Conservation (phyloP, 1,140 invertebrate species). For the Pogonomyrmex californicus region DNA sequence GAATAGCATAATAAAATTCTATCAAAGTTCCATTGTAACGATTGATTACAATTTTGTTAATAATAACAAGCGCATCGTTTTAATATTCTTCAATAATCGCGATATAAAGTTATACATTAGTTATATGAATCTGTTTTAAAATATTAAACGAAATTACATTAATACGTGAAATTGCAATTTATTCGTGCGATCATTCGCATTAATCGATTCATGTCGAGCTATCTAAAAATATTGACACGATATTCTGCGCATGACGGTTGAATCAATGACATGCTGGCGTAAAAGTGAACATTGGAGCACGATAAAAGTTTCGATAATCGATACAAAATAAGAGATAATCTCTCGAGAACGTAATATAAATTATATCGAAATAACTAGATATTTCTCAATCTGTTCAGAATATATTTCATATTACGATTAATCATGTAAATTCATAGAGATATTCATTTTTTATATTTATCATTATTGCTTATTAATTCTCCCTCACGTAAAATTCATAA, state of each 20-base stretch:
- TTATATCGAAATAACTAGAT: background rate
- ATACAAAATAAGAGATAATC: background rate
- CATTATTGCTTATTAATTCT: background rate
- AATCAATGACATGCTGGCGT: conserved; percentile 25
- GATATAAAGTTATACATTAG: conserved; percentile 32
- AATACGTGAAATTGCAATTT: conserved; percentile 37
- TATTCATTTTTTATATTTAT: background rate
- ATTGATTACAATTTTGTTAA: conserved; percentile 31
- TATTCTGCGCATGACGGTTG: conserved; percentile 6
- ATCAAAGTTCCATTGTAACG: conserved; percentile 9
- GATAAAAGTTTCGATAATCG: conserved; percentile 23
- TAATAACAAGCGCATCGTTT: conserved; percentile 7
- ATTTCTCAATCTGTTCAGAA: background rate
- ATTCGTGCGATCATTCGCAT: conserved; percentile 15
- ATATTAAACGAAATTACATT: conserved; percentile 28
- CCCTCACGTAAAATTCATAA: background rate
- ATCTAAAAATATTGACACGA: conserved; percentile 33
- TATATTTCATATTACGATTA: background rate
- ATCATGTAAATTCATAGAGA: background rate
- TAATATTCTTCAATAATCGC: conserved; percentile 41
- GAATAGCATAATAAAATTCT: conserved; percentile 34
- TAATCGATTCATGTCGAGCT: conserved; percentile 20
- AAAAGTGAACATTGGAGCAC: conserved; percentile 18
- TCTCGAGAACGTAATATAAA: background rate
- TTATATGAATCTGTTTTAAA: conserved; percentile 24